phyloP scores from a whole-genome alignment of 2,797 vertebrate genomes.

The Pantherophis alleghaniensis region DNA sequence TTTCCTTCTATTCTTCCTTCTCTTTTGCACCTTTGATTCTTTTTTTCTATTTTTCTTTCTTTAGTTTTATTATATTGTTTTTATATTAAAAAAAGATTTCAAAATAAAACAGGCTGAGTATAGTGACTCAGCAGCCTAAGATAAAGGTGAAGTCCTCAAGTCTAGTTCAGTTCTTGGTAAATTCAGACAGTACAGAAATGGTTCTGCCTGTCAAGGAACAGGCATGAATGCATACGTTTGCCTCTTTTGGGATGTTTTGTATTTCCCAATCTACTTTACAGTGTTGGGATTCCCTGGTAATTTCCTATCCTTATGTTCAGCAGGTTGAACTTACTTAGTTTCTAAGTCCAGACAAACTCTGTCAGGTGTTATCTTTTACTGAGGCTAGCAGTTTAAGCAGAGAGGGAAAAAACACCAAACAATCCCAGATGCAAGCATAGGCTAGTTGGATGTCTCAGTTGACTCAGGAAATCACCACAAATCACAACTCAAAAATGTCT shows the following conservation, averaged over 20 bases:
- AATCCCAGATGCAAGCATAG: background rate
- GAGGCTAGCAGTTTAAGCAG: background rate
- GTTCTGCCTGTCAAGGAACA: background rate
- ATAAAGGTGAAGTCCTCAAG: background rate
- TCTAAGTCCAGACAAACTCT: background rate
- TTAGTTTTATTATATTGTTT: background rate
- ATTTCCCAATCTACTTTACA: background rate
- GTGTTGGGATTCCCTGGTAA: background rate
- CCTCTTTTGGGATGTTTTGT: background rate
- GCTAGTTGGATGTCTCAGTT: background rate
- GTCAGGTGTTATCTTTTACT: background rate
- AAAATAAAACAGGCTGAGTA: background rate
- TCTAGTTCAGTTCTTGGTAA: background rate
- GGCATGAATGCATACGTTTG: background rate
- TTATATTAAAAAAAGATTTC: background rate
- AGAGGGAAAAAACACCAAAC: background rate
- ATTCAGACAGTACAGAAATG: background rate
- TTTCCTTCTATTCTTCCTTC: background rate
- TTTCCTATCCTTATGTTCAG: background rate
- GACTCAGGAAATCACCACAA: background rate
- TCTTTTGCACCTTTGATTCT: background rate
- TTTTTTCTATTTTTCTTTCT: background rate
- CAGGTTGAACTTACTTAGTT: background rate
- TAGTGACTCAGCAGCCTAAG: background rate
- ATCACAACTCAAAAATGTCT: background rate